Evolutionary conservation across 30 jellyfish, hydroid and myxozoan genomes (phyloP), one percentile per base, ranked within the genome.

Genomic region (Nemopilema nomurai): DNA sequence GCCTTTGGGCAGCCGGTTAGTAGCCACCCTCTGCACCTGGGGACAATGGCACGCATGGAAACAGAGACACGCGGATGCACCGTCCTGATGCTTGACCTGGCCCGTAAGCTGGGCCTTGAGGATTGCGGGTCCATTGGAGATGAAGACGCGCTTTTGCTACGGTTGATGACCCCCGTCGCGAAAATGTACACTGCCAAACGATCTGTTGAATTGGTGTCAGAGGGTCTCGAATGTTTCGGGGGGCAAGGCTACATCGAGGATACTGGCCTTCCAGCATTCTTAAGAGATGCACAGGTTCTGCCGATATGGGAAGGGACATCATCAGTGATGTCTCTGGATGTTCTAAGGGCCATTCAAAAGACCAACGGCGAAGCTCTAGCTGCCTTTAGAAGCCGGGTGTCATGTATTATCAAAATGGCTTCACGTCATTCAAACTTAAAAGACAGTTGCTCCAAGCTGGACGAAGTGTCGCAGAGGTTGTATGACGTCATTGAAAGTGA

Each of bases 211-310:
- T 77, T 85, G n/a, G 78, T 90, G 4, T 93, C 98, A 17, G 98
- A 93, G 51, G 97, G 96, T 28, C 66, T 93, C 62, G 98, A 93
- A 62, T 72, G 98, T 77, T 89, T 88, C 76, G 98, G 98, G 62
- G 98, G 98, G 63, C 98, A 87, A 82, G 98, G 98, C 8, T 93
- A 88, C 83, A 76, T 93, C 49, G 98, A 93, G 63, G 98, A 93
- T 68, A 93, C 98, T 0, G 98, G 98, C 16, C 86, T 93, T 30
- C 98, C 98, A 19, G 96, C 89, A 1, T 89, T 82, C 53, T 74
- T 93, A 51, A 73, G 98, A 33, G 98, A 93, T 72, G 96, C 98
- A 7, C 98, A 93, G 80, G 98, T 92, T 78, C 70, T 92, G 71
- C 89, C 96, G 28, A 93, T 93, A 20, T 93, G 98, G 97, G 97